A percentile compares a stretch with the other conserved stretches of the same genome.
Evolutionary conservation across 2,888 invertebrate genomes (phyloP).

Genomic region (Nephrotoma flavescens): DNA sequence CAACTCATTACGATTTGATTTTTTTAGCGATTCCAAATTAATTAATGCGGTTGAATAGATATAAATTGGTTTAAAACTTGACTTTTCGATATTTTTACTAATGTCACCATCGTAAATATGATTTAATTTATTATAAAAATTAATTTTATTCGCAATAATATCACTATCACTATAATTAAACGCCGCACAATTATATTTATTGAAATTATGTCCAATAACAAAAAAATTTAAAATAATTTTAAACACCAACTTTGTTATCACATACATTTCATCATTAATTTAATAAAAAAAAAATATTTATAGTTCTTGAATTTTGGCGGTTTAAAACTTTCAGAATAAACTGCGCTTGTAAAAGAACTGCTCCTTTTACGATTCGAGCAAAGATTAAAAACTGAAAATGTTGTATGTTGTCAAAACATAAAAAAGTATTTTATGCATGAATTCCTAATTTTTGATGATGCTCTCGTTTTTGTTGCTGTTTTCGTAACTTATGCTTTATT

Average conservation of each 20-base stretch:
- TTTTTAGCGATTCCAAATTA: background rate
- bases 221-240: background rate
- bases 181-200: background rate
- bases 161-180: background rate
- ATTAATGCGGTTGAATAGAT: background rate
- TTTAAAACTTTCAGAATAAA: too few relatives aligned
- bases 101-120: background rate
- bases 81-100: background rate
- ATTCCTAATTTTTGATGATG: background rate
- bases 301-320: background rate
- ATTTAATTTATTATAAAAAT: background rate
- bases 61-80: background rate
- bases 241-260: background rate
- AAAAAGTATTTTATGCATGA: background rate
- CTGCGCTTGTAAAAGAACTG: background rate
- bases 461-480: background rate
- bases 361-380: background rate
- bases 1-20: background rate
- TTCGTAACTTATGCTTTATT: background rate
- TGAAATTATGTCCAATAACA: background rate
- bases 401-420: background rate
- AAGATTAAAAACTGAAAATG: background rate
- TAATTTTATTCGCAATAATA: background rate
- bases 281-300: background rate
- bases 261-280: background rate